phyloP scores from a whole-genome alignment of 2,797 vertebrate genomes.

The Passerculus sandwichensis region DNA sequence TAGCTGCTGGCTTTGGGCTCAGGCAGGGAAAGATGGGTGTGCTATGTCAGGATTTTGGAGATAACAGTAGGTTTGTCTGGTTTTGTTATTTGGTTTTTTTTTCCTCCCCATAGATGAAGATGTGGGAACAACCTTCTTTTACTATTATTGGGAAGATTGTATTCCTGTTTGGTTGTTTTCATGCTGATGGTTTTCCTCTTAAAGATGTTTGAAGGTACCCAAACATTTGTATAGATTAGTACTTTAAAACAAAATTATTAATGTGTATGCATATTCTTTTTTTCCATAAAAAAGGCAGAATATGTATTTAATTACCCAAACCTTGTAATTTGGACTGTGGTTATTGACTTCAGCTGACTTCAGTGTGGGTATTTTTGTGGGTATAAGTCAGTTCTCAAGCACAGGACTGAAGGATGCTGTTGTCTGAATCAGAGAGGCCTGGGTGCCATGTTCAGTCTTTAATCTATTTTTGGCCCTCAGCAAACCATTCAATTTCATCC shows the following conservation, averaged over 20 bases:
- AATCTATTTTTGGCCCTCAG: background rate
- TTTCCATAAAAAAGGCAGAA: background rate
- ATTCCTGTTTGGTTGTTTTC: background rate
- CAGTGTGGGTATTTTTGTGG: background rate
- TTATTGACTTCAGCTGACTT: background rate
- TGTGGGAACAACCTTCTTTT: background rate
- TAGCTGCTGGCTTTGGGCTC: background rate
- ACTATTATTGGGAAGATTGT: background rate
- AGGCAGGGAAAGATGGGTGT: background rate
- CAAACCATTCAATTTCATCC: background rate
- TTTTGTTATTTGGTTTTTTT: background rate
- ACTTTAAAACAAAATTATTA: background rate
- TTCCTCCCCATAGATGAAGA: background rate
- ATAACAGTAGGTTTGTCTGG: background rate
- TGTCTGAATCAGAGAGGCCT: background rate
- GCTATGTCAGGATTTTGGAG: background rate
- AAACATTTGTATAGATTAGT: background rate
- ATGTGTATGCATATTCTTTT: background rate
- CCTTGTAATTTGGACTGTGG: background rate
- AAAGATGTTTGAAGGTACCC: background rate
- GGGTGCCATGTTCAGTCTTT: fast-evolving
- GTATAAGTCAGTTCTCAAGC: background rate
- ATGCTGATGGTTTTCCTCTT: background rate
- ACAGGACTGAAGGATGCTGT: background rate
- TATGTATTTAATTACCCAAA: background rate